Base-by-base conservation (phyloP, 2,888 invertebrate genomes). In the Anoplius nigerrimus region DNA sequence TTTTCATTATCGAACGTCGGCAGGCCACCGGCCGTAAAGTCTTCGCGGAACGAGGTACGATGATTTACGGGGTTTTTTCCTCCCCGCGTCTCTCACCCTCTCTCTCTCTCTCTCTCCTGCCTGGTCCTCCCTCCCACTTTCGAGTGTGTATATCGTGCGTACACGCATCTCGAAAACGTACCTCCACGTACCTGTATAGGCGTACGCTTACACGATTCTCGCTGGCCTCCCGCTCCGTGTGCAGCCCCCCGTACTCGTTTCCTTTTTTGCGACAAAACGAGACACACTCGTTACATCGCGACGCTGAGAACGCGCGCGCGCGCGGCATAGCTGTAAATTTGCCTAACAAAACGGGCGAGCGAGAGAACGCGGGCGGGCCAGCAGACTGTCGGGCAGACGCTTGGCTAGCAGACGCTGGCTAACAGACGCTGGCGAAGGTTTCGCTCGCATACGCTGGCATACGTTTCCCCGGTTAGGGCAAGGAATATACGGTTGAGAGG, bases 1-100 rank as follows among this genome's bases (percentile, higher is more conserved):
- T 79, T 76, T 79, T 79, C 74, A 79, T 79, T 79, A 75, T 79
- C 74, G 79, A 66, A 72, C 67, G 66, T 68, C 71, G 75, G 76
- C 78, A 69, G 72, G 68, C 61, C 63, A 64, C 72, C 70, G 74
- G 70, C 75, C 73, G 79, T 78, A 75, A 79, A 79, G 58, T 72
- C 70, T 64, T 73, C 76, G 69, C 62, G 55, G 46, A 75, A 76
- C 71, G 73, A 79, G 67, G 45, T 66, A 52, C 60, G 71, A 75
- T 79, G 76, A 79, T 76, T 76, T 79, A 76, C 75, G 48, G 58
- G 56, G 34, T 48, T 63, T 66, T 52, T 62, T 57, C 16, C 57
- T 62, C 52, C 15, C n/a, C 43, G 8, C 13, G 27, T 43, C 57
- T 18, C 21, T 20, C 24, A 8, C 8, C 21, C 54, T 6, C 57